These are phyloP conservation scores for Battus philenor DNA, from an alignment of 1,140 invertebrate species.

Conservation along the genomic window DNA sequence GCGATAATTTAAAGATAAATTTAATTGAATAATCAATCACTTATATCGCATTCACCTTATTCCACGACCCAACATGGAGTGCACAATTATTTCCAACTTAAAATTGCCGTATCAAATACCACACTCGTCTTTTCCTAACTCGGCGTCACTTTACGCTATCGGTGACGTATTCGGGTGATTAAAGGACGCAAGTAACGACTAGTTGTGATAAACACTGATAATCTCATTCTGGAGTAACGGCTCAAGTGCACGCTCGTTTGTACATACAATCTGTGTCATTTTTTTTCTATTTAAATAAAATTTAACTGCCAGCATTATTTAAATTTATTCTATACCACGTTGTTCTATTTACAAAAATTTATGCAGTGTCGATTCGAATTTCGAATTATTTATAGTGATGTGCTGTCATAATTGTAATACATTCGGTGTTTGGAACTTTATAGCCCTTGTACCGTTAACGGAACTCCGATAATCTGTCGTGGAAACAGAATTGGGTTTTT, in stretches of 20 bases:
- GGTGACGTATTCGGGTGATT: slow-evolving; percentile 59
- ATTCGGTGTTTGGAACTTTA: not conserved
- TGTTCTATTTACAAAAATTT: slow-evolving; percentile 7
- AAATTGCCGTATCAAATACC: slow-evolving; percentile 40
- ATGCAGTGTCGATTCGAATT: slow-evolving; percentile 1
- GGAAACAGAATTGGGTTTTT: slow-evolving; percentile 5
- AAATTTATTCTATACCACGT: slow-evolving; percentile 2
- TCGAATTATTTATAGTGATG: slow-evolving; percentile 3
- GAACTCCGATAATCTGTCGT: slow-evolving; percentile 7
- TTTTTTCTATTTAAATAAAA: slow-evolving; percentile 21
- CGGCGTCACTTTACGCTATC: slow-evolving; percentile 38
- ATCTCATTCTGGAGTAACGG: slow-evolving; percentile 59
- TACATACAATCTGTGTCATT: slow-evolving; percentile 37
- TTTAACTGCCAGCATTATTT: slow-evolving; percentile 1
- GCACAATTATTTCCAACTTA: slow-evolving; percentile 29
- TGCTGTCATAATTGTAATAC: slow-evolving; percentile 4
- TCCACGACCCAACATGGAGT: slow-evolving; percentile 1
- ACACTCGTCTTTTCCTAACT: slow-evolving; percentile 36
- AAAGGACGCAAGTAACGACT: slow-evolving; percentile 65
- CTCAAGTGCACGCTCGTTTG: slow-evolving; percentile 50
- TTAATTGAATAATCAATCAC: slow-evolving; percentile 15
- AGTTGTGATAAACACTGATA: slow-evolving; percentile 66
- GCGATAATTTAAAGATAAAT: slow-evolving; percentile 11
- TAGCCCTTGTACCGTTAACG: slow-evolving; percentile 9
- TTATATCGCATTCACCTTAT: not conserved